Evolutionary conservation across 1,140 invertebrate species (phyloP).

Genomic region (Drosophila mayri): DNA sequence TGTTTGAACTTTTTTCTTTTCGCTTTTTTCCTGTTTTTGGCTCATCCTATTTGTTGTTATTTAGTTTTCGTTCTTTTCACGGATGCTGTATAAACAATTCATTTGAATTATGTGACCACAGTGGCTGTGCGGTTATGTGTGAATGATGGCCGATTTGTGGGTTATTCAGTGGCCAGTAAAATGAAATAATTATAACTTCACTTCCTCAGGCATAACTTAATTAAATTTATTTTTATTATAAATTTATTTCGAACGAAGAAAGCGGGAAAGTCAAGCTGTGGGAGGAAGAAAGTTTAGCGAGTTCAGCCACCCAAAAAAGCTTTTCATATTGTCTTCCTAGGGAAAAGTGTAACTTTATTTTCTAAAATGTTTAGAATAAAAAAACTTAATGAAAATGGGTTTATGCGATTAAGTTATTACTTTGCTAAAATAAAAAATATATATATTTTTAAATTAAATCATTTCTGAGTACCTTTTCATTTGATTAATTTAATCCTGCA

Average conservation of each 20-base stretch:
- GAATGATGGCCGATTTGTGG: conserved; percentile 33
- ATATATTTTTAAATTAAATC: too few species aligned
- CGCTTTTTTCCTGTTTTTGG: conserved; percentile 9
- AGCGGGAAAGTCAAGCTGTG: not conserved
- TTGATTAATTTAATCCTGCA: too few species aligned
- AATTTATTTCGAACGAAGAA: not conserved
- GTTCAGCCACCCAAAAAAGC: conserved; percentile 25
- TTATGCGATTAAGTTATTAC: too few species aligned
- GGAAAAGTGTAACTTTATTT: not conserved
- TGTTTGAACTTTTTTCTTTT: conserved; percentile 51
- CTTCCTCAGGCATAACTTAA: conserved; percentile 22
- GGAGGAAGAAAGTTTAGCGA: conserved; percentile 21
- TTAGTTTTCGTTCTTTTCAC: conserved; percentile 26
- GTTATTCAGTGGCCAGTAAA: conserved; percentile 19
- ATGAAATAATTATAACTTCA: conserved; percentile 9
- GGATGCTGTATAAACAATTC: conserved; percentile 48
- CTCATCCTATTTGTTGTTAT: conserved; percentile 32
- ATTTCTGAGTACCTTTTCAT: too few species aligned
- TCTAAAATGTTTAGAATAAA: too few species aligned
- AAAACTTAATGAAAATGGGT: too few species aligned
- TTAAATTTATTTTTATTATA: conserved; percentile 6
- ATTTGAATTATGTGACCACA: conserved; percentile 43
- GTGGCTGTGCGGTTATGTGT: conserved; percentile 29
- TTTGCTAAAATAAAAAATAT: too few species aligned
- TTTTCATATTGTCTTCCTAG: not conserved